Evolutionary conservation across 1,140 invertebrate genomes (phyloP).

Genomic region (Zaprionus nigranus): DNA sequence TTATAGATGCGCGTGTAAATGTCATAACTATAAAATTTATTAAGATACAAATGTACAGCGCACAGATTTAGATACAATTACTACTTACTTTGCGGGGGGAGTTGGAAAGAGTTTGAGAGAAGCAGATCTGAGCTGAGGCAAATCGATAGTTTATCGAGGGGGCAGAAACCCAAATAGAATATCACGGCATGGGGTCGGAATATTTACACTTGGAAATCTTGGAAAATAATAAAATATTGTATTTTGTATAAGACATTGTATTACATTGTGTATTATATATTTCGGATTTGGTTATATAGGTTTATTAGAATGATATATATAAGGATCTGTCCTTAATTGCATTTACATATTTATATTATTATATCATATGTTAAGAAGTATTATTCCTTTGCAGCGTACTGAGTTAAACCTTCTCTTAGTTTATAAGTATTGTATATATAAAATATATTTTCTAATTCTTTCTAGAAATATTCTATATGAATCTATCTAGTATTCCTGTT

Average conservation of each 20-base stretch:
- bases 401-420: too few species aligned
- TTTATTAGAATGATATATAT: too few species aligned
- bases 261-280: not conserved
- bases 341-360: too few species aligned
- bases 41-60: slow-evolving; percentile 75
- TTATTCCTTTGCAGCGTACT: too few species aligned
- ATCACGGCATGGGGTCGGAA: not conserved
- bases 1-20: slow-evolving; percentile 42
- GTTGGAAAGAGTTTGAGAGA: not conserved
- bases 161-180: not conserved
- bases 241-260: not conserved
- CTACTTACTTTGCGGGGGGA: slow-evolving; percentile 63
- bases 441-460: too few species aligned
- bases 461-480: not conserved
- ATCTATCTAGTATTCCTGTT: not conserved
- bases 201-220: not conserved
- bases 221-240: not conserved
- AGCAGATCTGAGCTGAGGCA: not conserved
- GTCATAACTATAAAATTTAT: slow-evolving; percentile 82
- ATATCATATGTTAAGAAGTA: too few species aligned
- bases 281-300: not conserved
- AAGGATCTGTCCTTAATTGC: too few species aligned
- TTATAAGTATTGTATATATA: too few species aligned
- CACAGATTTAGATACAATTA: slow-evolving; percentile 78
- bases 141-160: not conserved